Base-by-base conservation (phyloP, 2,888 invertebrate species). In the Cantharis nigra region DNA sequence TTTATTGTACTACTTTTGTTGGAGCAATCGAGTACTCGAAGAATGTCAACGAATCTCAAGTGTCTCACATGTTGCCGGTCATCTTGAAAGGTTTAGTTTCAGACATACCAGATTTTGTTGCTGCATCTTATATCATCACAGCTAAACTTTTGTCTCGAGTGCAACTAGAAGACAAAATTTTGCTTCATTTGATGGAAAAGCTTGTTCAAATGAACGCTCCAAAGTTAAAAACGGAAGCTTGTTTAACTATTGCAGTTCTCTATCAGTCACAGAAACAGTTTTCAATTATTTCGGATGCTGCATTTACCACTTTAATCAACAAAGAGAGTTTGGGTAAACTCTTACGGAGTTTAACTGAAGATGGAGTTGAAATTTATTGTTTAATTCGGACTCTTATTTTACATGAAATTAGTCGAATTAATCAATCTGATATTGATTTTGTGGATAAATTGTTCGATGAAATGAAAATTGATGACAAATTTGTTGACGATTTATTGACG, bases 1-100 rank as follows among this genome's bases (percentile, higher is more conserved):
- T 97, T 88, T 96, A 94, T 85, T 94, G 95, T 71, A 93, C 94
- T 13, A 92, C 94, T 0, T 89, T 94, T 0, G 91, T 95, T 49
- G 96, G 95, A 3, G 92, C 92, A 33, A 89, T 96, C 11, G 92
- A 94, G 77, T 89, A 90, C 62, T 88, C 90, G 86, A 87, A 49
- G 9, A 26, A 26, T 26, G 71, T 88, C 18, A 83, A 80, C 23
- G 94, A 95, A 85, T 87, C 91, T 78, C 92, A 95, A 74, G 87
- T 97, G 2, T 91, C 91, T 69, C 91, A 92, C 14, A 89, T 97
- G 26, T 85, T 97, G 26, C 94, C 95, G 0, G 91, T 93, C 0
- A 84, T 97, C n/a, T 84, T 94, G 0, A 91, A 91, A 82, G 96
- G 95, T 0, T 88, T 97, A 14, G 91, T 90, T 16, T 95, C 95